A percentile compares a stretch with the other conserved stretches of the same genome.
Conservation (phyloP, 2,888 invertebrate species). For the Sarcophaga variegata region DNA sequence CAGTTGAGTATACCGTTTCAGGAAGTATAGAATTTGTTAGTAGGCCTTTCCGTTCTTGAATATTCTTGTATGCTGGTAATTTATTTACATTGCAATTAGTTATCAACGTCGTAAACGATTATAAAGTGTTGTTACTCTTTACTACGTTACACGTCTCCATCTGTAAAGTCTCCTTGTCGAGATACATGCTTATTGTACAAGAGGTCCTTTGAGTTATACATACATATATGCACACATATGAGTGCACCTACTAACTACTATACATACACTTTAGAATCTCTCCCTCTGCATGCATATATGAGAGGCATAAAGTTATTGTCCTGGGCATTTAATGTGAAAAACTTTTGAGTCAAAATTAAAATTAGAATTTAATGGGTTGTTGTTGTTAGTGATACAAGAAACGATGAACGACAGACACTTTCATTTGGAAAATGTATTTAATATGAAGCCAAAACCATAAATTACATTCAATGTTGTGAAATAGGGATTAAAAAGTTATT, state of each 20-base stretch:
- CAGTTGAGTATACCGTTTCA: conserved; percentile 7
- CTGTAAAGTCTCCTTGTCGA: background rate
- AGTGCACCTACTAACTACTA: conserved; percentile 2
- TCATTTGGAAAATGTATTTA: conserved; percentile 59
- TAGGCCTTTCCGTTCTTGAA: conserved; percentile 53
- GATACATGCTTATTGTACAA: background rate
- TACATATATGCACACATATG: background rate
- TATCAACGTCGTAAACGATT: conserved; percentile 78
- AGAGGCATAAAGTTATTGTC: background rate
- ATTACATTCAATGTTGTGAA: conserved; percentile 33
- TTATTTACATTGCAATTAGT: conserved; percentile 80
- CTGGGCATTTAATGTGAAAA: conserved; percentile 21
- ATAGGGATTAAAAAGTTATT: conserved; percentile 17
- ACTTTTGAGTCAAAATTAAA: conserved; percentile 40
- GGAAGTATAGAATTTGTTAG: conserved; percentile 47
- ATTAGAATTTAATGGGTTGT: conserved; percentile 61
- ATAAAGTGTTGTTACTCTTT: conserved; percentile 68
- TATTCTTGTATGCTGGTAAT: conserved; percentile 72
- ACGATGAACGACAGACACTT: conserved; percentile 37
- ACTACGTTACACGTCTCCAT: background rate
- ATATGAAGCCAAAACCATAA: conserved; percentile 48
- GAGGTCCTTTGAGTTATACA: conserved; percentile 18
- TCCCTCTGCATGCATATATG: background rate
- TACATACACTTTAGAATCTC: background rate
- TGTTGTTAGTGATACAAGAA: conserved; percentile 11